phyloP scores from a whole-genome alignment of 2,888 invertebrate species.

The Uloborus plumipes region DNA sequence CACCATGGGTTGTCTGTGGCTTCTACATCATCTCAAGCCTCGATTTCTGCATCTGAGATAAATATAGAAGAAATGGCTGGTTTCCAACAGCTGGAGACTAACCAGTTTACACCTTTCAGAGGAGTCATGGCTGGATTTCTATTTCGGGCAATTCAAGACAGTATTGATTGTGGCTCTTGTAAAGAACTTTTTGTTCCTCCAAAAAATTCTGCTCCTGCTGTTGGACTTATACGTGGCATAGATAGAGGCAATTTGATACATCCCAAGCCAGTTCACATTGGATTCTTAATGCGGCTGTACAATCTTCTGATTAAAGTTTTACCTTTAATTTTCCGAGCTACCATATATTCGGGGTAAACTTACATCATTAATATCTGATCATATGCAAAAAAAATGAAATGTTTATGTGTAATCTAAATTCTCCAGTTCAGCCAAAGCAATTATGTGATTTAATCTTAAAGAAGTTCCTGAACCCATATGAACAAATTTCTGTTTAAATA shows the following conservation, averaged over 20 bases:
- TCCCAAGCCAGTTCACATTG: neutral
- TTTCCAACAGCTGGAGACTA: neutral
- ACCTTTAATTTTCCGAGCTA: neutral
- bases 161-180: neutral
- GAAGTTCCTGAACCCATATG: too few species aligned
- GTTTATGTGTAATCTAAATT: too few species aligned
- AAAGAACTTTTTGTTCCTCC: neutral
- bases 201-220: neutral
- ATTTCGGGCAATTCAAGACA: neutral
- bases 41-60: neutral
- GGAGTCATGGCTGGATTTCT: neutral
- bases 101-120: neutral
- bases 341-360: neutral
- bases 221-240: neutral
- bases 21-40: neutral
- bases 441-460: too few species aligned
- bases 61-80: neutral
- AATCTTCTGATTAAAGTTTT: neutral
- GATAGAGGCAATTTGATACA: neutral
- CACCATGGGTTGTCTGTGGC: neutral
- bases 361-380: neutral
- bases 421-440: too few species aligned
- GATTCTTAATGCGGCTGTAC: neutral
- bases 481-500: too few species aligned
- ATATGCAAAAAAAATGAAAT: too few species aligned